Conservation (phyloP, 1,140 invertebrate species). For the Acromyrmex echinatior region DNA sequence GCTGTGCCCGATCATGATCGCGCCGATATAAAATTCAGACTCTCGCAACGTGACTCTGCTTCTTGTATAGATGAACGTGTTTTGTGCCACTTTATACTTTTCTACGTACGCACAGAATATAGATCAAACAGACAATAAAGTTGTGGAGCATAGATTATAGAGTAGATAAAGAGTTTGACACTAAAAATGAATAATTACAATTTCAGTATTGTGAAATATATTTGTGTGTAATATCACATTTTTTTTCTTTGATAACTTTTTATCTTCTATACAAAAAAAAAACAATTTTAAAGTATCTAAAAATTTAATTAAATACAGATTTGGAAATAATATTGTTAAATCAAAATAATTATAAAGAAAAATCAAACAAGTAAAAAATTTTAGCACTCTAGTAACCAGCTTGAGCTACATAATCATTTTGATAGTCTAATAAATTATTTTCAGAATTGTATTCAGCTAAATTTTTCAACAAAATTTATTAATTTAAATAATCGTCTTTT, state of each 20-base stretch:
- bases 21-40: constrained; percentile 60
- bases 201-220: neutral
- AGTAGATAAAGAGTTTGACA: neutral
- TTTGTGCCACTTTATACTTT: constrained; percentile 13
- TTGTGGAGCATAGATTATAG: neutral
- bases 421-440: too few relatives aligned
- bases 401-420: too few relatives aligned
- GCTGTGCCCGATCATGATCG: constrained; percentile 47
- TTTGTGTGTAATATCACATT: too few relatives aligned
- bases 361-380: too few relatives aligned
- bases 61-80: constrained; percentile 4
- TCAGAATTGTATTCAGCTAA: too few relatives aligned
- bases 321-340: too few relatives aligned
- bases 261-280: neutral
- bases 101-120: neutral
- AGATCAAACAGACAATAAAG: constrained; percentile 13
- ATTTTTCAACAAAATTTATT: too few relatives aligned
- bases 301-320: neutral
- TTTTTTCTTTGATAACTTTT: neutral
- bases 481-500: neutral
- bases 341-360: too few relatives aligned
- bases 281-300: too few relatives aligned
- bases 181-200: neutral
- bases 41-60: constrained; percentile 24
- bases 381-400: too few relatives aligned